Conservation (phyloP, 2,113 vertebrate species). For the Lophotis ruficrista region DNA sequence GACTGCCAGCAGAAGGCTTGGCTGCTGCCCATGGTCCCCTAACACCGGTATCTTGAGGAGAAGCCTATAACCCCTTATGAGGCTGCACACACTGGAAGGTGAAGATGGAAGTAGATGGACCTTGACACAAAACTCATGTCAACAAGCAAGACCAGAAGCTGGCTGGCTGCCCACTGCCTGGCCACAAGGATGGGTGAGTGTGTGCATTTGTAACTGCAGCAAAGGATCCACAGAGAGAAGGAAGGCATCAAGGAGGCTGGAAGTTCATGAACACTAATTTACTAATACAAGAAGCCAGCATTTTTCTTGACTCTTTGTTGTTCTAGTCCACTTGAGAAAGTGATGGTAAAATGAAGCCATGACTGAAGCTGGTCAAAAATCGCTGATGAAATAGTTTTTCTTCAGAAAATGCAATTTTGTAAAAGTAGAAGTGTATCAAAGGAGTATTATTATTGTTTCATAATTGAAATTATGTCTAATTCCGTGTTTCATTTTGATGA, state of each 20-base stretch:
- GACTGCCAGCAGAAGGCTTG: neutral
- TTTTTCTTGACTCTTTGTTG: neutral
- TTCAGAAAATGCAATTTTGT: neutral
- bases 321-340: neutral
- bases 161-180: neutral
- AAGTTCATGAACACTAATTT: neutral
- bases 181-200: too few species aligned
- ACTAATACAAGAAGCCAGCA: neutral
- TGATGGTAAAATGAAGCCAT: neutral
- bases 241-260: neutral
- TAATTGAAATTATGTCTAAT: neutral
- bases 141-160: neutral
- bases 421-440: neutral
- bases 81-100: neutral
- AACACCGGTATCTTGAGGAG: neutral
- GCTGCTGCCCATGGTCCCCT: neutral
- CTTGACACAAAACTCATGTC: neutral
- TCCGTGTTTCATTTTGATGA: neutral
- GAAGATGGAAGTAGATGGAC: neutral
- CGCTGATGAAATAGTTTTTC: neutral
- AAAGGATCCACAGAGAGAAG: neutral
- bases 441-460: neutral
- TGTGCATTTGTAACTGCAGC: neutral
- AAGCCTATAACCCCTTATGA: neutral
- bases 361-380: neutral